Conservation (phyloP, 2,113 vertebrate species). For the Atractosteus spatula region DNA sequence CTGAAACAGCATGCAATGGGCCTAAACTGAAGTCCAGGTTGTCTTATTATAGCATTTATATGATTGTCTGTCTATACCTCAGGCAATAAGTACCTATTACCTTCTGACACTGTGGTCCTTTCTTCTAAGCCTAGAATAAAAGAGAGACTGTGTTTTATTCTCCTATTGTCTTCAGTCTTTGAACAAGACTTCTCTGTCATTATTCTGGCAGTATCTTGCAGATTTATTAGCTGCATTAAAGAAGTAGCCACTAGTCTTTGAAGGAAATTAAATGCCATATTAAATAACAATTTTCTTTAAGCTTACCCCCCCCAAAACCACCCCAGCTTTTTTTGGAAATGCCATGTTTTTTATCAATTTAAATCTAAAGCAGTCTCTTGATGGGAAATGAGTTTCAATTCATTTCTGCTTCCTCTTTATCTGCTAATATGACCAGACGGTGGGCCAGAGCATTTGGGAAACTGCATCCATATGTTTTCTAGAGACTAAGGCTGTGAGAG, state of each 20-base stretch:
- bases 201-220: slow-evolving; percentile 40
- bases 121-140: too few species aligned
- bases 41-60: too few species aligned
- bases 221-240: slow-evolving; percentile 53
- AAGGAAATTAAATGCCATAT: slow-evolving; percentile 40
- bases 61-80: too few species aligned
- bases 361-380: not conserved
- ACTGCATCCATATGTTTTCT: slow-evolving; percentile 48
- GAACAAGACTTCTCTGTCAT: slow-evolving; percentile 38
- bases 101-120: too few species aligned
- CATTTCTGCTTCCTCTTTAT: slow-evolving; percentile 5
- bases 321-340: not conserved
- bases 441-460: slow-evolving; percentile 25
- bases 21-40: too few species aligned
- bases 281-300: slow-evolving; percentile 42
- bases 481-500: slow-evolving; percentile 30
- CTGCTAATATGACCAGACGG: slow-evolving; percentile 28
- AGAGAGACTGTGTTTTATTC: not conserved
- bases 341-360: not conserved
- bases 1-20: too few species aligned
- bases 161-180: slow-evolving; percentile 28
- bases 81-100: too few species aligned
- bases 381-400: slow-evolving; percentile 25
- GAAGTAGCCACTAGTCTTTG: slow-evolving; percentile 40
- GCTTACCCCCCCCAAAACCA: slow-evolving; percentile 17